Percentiles rank a stretch among this genome's conserved stretches.
Evolutionary conservation across 2,113 vertebrate species (phyloP).

Genomic region (Myxocyprinus asiaticus): DNA sequence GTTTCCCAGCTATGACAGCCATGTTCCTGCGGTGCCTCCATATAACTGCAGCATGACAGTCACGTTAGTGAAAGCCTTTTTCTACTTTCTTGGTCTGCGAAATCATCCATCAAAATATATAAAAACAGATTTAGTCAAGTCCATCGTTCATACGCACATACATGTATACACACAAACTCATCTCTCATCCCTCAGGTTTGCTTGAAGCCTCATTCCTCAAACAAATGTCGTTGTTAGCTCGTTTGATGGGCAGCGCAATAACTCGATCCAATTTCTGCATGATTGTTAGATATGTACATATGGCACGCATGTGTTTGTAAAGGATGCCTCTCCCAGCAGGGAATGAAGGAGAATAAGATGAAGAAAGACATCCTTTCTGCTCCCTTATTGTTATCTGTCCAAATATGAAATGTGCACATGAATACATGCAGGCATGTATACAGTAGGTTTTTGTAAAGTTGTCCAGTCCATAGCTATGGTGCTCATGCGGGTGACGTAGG

Average conservation of each 20-base stretch:
- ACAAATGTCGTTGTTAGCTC: not conserved
- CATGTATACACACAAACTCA: not conserved
- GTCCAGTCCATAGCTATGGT: too few relatives aligned
- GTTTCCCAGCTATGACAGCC: not conserved
- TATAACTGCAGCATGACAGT: not conserved
- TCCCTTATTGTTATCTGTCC: not conserved
- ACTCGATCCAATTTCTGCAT: not conserved
- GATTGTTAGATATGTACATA: slow-evolving; percentile 8
- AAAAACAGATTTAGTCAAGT: slow-evolving; percentile 13
- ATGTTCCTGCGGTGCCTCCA: not conserved
- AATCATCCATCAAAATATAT: slow-evolving; percentile 28
- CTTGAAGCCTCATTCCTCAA: not conserved
- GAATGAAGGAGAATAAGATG: not conserved
- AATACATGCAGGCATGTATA: too few relatives aligned
- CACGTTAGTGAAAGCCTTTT: slow-evolving; percentile 1
- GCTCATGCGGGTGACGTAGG: not conserved
- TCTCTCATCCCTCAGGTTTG: slow-evolving; percentile 19
- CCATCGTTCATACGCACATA: not conserved
- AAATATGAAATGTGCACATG: not conserved
- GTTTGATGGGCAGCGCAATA: slow-evolving; percentile 2
- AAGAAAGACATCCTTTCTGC: slow-evolving; percentile 15
- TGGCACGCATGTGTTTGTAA: slow-evolving; percentile 13
- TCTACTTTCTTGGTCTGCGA: slow-evolving; percentile 19
- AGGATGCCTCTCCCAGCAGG: slow-evolving; percentile 3
- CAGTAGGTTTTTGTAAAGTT: too few relatives aligned